Conservation (phyloP, 53 echinoderm and acorn worm genomes). For the Apostichopus leukothele region DNA sequence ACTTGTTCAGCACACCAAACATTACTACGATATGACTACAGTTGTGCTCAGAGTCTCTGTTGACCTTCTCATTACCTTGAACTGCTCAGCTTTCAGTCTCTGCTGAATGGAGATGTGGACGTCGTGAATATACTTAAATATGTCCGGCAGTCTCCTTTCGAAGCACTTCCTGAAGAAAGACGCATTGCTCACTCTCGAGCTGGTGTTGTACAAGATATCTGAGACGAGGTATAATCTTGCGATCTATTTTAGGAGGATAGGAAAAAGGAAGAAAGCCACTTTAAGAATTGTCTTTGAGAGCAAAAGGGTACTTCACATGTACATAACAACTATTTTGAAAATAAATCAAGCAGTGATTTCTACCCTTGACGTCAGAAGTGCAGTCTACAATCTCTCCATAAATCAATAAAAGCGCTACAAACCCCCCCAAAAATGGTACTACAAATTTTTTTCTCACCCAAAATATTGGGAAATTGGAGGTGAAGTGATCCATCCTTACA, state of each 20-base stretch:
- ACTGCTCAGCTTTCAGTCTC: constrained; percentile 89
- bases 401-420: no score
- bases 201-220: constrained; percentile 96
- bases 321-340: no score
- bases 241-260: constrained; percentile 53
- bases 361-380: no score
- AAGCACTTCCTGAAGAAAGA: constrained; percentile 96
- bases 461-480: no score
- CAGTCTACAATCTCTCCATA: no score
- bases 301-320: no score
- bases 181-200: constrained; percentile 91
- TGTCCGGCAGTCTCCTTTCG: constrained; percentile 70
- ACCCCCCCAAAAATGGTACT: no score
- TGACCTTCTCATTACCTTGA: constrained; percentile 66
- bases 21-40: not conserved
- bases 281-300: no score
- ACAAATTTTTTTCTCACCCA: no score
- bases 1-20: not conserved
- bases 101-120: constrained; percentile 78
- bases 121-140: constrained; percentile 69
- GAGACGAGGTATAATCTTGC: constrained; percentile 86
- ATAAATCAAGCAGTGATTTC: no score
- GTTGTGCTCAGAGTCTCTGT: not conserved
- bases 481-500: no score
- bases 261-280: no score